Evolutionary conservation across 92 coral and sea anemone species (phyloP).

Genomic region (Pocillopora meandrina): DNA sequence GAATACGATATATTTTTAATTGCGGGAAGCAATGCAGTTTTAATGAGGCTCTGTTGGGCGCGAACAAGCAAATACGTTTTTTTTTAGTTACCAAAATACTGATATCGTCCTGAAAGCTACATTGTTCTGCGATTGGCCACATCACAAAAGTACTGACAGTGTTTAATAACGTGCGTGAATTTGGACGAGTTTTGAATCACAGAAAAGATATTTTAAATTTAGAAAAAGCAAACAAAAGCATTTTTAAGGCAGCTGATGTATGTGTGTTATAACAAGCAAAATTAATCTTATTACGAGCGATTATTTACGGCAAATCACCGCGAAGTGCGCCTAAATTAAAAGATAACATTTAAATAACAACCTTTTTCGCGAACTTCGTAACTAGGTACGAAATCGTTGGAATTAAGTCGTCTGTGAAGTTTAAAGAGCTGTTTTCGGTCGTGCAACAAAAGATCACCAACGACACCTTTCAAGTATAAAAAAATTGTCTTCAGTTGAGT

Average conservation of each 20-base stretch:
- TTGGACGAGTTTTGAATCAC: background rate
- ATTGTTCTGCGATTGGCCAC: background rate
- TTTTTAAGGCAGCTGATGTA: slow-evolving; percentile 67
- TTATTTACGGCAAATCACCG: slow-evolving; percentile 61
- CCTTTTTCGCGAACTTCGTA: slow-evolving; percentile 22
- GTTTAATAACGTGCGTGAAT: background rate
- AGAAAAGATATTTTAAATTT: background rate
- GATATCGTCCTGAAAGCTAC: background rate
- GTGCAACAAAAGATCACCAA: background rate
- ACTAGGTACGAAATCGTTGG: slow-evolving; percentile 22
- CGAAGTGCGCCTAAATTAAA: slow-evolving; percentile 19
- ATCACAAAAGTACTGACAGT: background rate
- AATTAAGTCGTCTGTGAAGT: background rate
- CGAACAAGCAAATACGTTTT: slow-evolving; percentile 28
- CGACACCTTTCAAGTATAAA: slow-evolving; percentile 57
- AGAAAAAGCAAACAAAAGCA: slow-evolving; percentile 55
- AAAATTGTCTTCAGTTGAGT: slow-evolving; percentile 49
- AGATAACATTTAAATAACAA: slow-evolving; percentile 26
- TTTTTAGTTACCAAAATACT: slow-evolving; percentile 7
- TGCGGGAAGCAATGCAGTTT: slow-evolving; percentile 50
- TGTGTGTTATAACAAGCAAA: slow-evolving; percentile 73
- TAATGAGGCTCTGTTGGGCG: slow-evolving; percentile 41
- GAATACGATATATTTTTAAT: slow-evolving; percentile 60
- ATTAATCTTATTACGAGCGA: slow-evolving; percentile 82
- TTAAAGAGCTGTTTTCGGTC: background rate